These are phyloP conservation scores for Dione vanillae DNA, from an alignment of 2,888 invertebrate genomes.

Conservation along the genomic window DNA sequence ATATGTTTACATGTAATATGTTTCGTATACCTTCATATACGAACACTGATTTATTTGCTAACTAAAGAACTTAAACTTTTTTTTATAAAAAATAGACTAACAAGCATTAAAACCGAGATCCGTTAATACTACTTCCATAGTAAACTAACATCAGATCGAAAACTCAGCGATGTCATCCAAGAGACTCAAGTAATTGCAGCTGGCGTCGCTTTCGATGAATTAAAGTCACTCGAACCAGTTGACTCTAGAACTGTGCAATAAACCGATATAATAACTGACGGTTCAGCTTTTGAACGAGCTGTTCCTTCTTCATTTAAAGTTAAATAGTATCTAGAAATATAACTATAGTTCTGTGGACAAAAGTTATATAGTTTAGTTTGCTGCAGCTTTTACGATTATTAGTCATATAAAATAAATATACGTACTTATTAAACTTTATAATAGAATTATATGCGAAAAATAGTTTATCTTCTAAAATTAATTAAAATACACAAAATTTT, in stretches of 20 bases:
- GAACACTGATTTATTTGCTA: too few species aligned
- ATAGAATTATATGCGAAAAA: neutral
- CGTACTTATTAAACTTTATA: neutral
- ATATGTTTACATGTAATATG: too few species aligned
- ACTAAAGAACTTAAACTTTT: too few species aligned
- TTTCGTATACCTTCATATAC: too few species aligned
- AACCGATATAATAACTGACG: conserved; percentile 43
- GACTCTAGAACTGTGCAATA: conserved; percentile 51
- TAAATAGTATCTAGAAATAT: neutral
- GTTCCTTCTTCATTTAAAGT: conserved; percentile 19
- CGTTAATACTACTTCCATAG: neutral
- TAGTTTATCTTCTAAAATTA: too few species aligned
- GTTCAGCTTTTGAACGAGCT: conserved; percentile 36
- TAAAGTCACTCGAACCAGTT: conserved; percentile 67
- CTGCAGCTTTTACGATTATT: neutral
- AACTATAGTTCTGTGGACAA: too few species aligned
- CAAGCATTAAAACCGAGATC: neutral
- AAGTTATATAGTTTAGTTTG: neutral
- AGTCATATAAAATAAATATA: neutral
- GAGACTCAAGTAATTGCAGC: conserved; percentile 66
- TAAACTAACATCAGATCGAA: conserved; percentile 45
- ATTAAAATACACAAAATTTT: too few species aligned
- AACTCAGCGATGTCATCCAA: conserved; percentile 56
- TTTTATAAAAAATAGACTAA: too few species aligned
- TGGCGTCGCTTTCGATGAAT: conserved; percentile 66